Percentiles rank a stretch among this genome's conserved stretches.
phyloP scores from a whole-genome alignment of 1,140 invertebrate genomes.

The Nomia melanderi region DNA sequence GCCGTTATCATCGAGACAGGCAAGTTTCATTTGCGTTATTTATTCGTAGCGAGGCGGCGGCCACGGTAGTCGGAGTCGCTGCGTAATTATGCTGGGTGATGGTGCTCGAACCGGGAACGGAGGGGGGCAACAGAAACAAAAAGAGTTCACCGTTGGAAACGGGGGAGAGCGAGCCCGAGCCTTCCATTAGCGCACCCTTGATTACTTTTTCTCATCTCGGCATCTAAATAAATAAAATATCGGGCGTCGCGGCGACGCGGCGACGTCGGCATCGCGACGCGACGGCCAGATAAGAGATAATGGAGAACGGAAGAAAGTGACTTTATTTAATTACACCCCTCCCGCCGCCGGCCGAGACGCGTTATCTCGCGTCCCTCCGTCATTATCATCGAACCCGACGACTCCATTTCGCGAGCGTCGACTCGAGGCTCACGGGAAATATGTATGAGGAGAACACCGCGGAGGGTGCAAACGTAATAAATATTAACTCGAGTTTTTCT shows the following conservation, averaged over 20 bases:
- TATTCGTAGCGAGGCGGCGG: slow-evolving; percentile 66
- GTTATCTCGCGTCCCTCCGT: slow-evolving; percentile 34
- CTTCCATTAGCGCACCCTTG: slow-evolving; percentile 80
- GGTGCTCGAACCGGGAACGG: slow-evolving; percentile 27
- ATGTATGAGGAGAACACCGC: background rate
- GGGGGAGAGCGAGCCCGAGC: slow-evolving; percentile 60
- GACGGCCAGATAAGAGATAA: slow-evolving; percentile 77
- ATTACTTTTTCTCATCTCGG: slow-evolving; percentile 80
- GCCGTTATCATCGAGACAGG: slow-evolving; percentile 68
- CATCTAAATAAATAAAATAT: slow-evolving; percentile 82
- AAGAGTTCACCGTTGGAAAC: slow-evolving; percentile 71
- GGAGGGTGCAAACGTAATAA: background rate
- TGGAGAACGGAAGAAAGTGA: slow-evolving; percentile 73
- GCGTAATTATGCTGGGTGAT: slow-evolving; percentile 78
- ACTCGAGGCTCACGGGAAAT: slow-evolving; percentile 4
- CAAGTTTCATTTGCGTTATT: slow-evolving; percentile 79
- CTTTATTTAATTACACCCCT: slow-evolving; percentile 77
- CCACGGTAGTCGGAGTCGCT: slow-evolving; percentile 58
- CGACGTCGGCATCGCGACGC: slow-evolving; percentile 70
- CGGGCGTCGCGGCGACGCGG: slow-evolving; percentile 66
- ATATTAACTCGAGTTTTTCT: background rate
- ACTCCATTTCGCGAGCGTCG: background rate
- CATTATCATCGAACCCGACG: slow-evolving; percentile 45
- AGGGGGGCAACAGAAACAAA: slow-evolving; percentile 65
- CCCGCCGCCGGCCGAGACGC: slow-evolving; percentile 21